Base-by-base conservation (phyloP, 2,888 invertebrate species). In the Acleris cristana region DNA sequence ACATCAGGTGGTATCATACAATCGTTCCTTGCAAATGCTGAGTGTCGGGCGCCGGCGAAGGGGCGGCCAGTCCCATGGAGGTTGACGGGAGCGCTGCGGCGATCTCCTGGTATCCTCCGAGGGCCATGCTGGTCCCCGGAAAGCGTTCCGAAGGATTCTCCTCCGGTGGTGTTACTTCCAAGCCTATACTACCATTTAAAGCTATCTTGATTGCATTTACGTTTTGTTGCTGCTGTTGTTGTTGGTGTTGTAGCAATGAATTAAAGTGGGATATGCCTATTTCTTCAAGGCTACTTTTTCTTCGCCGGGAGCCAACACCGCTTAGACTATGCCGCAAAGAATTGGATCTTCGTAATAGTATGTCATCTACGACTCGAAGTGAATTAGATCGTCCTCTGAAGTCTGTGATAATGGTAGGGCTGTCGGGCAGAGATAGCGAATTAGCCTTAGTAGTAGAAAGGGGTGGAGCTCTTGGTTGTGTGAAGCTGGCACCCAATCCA, bases 1-100 rank as follows among this genome's bases (percentile, higher is more conserved):
- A 97, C 97, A 97, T 97, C 72, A 97, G 96, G 95, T 97, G 96
- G 94, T 97, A 97, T 97, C 97, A 98, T 97, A 98, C 97, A 90
- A 98, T 97, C 83, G 97, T 98, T 76, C 97, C 97, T 89, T 97
- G 97, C 71, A 97, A 92, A 82, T 96, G 96, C 83, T 96, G 96
- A 19, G 96, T 94, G 80, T 96, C 95, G 23, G 90, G 89, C 44
- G 92, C 80, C 10, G 88, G 81, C 14, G 86, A 77, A 12, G 89
- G 84, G 71, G 81, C 81, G 70, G 81, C 79, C 48, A 81, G 85
- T 66, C 82, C 87, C 75, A 84, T 73, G 4, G 87, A 89, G 72
- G 87, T 85, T 52, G 88, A 80, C 44, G 90, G 89, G 73, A 92
- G 73, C 16, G 92, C 88, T 30, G 92, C 87, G 55, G 87, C 86